Base-by-base conservation (phyloP, 2,888 invertebrate species). In the Lasioglossum vierecki region DNA sequence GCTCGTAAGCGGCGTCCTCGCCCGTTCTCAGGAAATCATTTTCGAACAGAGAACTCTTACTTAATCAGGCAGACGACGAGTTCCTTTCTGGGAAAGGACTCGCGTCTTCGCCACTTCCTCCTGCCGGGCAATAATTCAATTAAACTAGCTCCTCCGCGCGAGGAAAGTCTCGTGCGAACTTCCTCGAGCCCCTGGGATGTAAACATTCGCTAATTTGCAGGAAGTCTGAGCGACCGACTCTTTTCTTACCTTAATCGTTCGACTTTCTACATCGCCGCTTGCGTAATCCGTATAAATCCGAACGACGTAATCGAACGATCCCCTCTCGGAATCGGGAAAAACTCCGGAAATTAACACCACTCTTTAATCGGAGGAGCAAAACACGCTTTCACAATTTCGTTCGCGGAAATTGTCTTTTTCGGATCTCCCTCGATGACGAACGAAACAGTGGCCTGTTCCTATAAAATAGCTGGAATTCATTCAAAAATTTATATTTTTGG, bases 161-260 rank as follows among this genome's bases (percentile, higher is more conserved):
- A 86, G 80, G 84, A 88, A 88, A 89, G 80, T 86, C 76, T 30
- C 84, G 81, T 84, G 88, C 79, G 82, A 89, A 86, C 82, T 89
- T 89, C 73, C 81, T 79, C 63, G 84, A 74, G 74, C 39, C 60
- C 76, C 39, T 22, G 72, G 35, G 77, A 85, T 70, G 80, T 80
- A 84, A 84, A 86, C 79, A 86, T 86, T 82, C 73, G 46, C 63
- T 83, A 84, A 88, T 89, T 80, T 77, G 76, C 86, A 77, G 78
- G 74, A 73, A 88, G 82, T 82, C 66, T 49, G 63, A 11, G 74
- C 82, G 53, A 66, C 39, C 76, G 75, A 41, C 57, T 63, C 76
- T 66, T 79, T 75, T 66, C 73, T 76, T 66, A 44, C 73, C 49
- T 79, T 84, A 80, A 84, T 84, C 85, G 80, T 68, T 71, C 75